Percentiles rank a stretch among this genome's conserved stretches.
Conservation (phyloP, 2,797 vertebrate genomes). For the Gymnothorax reevesii region DNA sequence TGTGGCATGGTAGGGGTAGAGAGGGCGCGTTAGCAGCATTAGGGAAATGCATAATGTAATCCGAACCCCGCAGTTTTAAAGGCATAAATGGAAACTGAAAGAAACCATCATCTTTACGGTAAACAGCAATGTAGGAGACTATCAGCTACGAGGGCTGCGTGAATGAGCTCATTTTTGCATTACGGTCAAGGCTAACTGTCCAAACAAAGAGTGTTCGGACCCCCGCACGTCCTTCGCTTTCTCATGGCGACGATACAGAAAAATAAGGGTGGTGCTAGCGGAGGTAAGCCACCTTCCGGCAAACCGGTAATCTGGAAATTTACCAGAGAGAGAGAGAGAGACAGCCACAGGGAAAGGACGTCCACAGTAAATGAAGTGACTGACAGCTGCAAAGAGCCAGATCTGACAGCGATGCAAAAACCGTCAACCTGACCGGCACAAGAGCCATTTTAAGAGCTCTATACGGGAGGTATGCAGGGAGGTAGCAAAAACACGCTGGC, state of each 20-base stretch:
- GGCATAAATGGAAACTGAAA: neutral
- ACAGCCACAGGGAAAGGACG: neutral
- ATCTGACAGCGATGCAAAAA: neutral
- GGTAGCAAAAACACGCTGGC: neutral
- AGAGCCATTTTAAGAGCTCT: neutral
- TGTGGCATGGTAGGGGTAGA: neutral
- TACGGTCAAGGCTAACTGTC: neutral
- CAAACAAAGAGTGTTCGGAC: neutral
- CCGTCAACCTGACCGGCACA: neutral
- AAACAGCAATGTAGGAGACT: neutral
- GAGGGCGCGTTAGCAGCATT: too few relatives aligned
- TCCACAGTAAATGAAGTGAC: neutral
- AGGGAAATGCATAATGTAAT: neutral
- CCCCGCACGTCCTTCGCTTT: too few relatives aligned
- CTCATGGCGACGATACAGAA: neutral
- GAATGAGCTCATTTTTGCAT: neutral
- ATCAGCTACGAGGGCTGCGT: neutral
- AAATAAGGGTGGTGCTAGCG: neutral
- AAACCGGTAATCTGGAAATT: neutral
- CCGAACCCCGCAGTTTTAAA: neutral
- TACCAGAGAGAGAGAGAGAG: neutral
- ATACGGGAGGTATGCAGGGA: neutral
- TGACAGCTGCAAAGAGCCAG: neutral
- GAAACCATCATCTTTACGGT: neutral
- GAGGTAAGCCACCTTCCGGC: neutral